These are phyloP conservation scores for Siniperca chuatsi DNA, from an alignment of 2,113 vertebrate genomes.

Conservation along the genomic window DNA sequence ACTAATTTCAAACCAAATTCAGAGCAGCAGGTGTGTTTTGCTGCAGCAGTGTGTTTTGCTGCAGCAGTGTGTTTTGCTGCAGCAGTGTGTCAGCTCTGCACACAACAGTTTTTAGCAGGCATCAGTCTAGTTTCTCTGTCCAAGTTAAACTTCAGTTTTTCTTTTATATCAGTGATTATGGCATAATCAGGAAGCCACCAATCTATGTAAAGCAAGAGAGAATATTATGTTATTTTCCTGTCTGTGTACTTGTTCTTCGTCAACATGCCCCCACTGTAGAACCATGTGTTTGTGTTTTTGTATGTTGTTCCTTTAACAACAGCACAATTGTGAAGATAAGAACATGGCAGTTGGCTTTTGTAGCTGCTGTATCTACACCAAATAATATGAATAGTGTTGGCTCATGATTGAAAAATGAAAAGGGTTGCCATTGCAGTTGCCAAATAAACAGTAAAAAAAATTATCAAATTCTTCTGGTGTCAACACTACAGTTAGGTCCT, in stretches of 20 bases:
- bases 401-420: not conserved
- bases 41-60: not conserved
- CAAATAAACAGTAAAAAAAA: not conserved
- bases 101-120: not conserved
- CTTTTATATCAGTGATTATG: not conserved
- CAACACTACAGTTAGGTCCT: not conserved
- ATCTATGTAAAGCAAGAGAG: no score
- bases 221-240: no score
- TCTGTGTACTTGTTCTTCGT: not conserved
- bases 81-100: not conserved
- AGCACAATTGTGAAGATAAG: no score
- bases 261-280: not conserved
- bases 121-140: not conserved
- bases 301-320: not conserved
- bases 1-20: not conserved
- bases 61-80: not conserved
- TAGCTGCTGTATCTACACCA: no score
- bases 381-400: not conserved
- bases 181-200: not conserved
- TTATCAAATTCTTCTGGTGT: not conserved
- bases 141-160: not conserved
- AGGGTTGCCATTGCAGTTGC: no score
- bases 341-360: not conserved
- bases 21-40: not conserved
- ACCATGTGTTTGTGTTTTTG: not conserved